These are phyloP conservation scores for Bembecia ichneumoniformis DNA, from an alignment of 2,888 invertebrate genomes.

Conservation along the genomic window DNA sequence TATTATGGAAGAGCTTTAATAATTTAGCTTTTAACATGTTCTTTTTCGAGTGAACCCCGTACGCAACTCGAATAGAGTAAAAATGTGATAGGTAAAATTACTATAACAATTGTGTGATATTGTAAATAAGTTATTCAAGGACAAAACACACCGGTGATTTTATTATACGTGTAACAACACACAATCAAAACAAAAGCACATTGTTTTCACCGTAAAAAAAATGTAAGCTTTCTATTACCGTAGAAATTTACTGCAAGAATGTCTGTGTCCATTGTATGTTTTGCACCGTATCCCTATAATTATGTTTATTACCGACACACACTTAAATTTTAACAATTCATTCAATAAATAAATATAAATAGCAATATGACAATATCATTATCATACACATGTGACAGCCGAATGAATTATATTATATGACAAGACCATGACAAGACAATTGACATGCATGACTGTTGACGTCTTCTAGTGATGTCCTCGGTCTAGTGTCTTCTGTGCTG, in stretches of 20 bases:
- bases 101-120: no score
- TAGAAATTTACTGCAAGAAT: slow-evolving; percentile 48
- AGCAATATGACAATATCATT: not conserved
- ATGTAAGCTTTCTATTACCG: slow-evolving; percentile 25
- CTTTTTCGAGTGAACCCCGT: no score
- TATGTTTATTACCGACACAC: not conserved
- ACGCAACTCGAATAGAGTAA: no score
- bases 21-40: no score
- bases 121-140: slow-evolving; percentile 30
- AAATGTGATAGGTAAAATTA: no score
- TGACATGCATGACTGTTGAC: not conserved
- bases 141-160: slow-evolving; percentile 5
- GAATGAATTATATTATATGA: not conserved
- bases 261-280: slow-evolving; percentile 59
- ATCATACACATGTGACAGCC: not conserved
- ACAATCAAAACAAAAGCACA: not conserved
- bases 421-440: not conserved
- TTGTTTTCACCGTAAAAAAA: not conserved
- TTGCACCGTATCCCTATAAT: not conserved
- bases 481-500: no score
- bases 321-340: no score
- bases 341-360: no score
- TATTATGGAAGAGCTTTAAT: no score
- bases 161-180: not conserved
- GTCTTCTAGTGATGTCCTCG: no score